These are phyloP conservation scores for Hoplodrina ambigua DNA, from an alignment of 2,888 invertebrate species.

Conservation along the genomic window DNA sequence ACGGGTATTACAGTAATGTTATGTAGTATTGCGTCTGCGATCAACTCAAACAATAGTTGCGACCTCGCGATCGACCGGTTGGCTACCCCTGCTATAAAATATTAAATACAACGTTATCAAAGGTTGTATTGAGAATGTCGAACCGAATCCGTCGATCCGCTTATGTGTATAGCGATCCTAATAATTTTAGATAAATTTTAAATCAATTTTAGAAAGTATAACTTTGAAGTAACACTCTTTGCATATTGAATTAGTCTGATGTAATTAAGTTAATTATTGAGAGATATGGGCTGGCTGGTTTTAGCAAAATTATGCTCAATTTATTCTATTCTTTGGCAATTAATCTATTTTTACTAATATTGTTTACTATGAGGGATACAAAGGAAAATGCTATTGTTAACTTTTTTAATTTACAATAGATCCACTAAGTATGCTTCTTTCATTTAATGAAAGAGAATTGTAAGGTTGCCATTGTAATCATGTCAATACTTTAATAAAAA, in stretches of 20 bases:
- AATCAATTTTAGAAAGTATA: neutral
- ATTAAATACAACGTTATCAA: no score
- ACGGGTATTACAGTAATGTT: no score
- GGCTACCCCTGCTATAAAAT: no score
- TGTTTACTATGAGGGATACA: neutral
- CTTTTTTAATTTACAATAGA: neutral
- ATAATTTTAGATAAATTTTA: neutral
- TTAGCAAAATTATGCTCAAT: neutral
- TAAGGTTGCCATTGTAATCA: slow-evolving; percentile 1
- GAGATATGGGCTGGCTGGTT: no score
- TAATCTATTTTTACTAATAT: neutral
- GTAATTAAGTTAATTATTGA: neutral
- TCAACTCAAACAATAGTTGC: no score
- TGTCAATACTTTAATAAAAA: slow-evolving; percentile 15
- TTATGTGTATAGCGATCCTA: no score
- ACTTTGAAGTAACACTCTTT: neutral
- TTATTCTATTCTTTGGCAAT: neutral
- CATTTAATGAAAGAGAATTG: neutral
- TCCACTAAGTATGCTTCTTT: neutral
- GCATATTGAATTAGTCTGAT: neutral
- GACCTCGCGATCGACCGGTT: no score
- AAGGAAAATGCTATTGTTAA: neutral
- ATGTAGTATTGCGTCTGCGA: no score
- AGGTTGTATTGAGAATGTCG: no score
- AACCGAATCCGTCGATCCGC: no score